A percentile compares a stretch with the other conserved stretches of the same genome.
Evolutionary conservation across 2,797 vertebrate species (phyloP).

Genomic region (Meda fulgida): DNA sequence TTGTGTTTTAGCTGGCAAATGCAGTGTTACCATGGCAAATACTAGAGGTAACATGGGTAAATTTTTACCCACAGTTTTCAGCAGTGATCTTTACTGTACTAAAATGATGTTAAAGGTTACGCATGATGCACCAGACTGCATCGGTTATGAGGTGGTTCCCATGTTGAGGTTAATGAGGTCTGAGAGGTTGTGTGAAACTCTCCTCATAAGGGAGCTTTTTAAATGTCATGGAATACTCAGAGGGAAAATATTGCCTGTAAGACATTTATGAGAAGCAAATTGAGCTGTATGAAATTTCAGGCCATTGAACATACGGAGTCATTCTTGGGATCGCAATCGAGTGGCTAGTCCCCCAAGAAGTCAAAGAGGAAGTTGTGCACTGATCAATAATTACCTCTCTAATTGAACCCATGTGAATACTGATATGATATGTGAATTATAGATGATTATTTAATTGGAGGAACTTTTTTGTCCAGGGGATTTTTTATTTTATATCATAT

Average conservation of each 20-base stretch:
- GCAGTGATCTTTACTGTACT: background rate
- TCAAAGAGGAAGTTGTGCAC: constrained; percentile 19
- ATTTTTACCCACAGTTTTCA: constrained; percentile 24
- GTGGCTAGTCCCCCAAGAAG: constrained; percentile 48
- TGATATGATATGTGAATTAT: constrained; percentile 34
- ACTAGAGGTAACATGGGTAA: background rate
- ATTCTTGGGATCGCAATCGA: background rate
- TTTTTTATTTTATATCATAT: too few species aligned
- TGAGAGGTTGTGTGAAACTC: constrained; percentile 33
- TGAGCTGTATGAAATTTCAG: constrained; percentile 23
- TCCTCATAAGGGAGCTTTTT: constrained; percentile 39
- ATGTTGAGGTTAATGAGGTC: constrained; percentile 44
- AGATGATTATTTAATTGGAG: background rate
- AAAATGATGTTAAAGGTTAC: constrained; percentile 16
- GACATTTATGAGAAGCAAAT: constrained; percentile 37
- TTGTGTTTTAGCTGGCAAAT: constrained; percentile 14
- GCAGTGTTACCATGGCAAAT: background rate
- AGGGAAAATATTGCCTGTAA: constrained; percentile 29
- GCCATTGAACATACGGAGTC: constrained; percentile 8
- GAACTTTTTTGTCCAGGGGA: background rate
- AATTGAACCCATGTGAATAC: constrained; percentile 60
- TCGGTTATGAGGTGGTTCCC: constrained; percentile 17
- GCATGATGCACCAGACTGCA: background rate
- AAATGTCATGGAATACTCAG: constrained; percentile 43
- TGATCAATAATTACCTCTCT: constrained; percentile 10